Evolutionary conservation across 2,797 vertebrate species (phyloP), one percentile per base, ranked within the genome.

Genomic region (Fistularia tabacaria): DNA sequence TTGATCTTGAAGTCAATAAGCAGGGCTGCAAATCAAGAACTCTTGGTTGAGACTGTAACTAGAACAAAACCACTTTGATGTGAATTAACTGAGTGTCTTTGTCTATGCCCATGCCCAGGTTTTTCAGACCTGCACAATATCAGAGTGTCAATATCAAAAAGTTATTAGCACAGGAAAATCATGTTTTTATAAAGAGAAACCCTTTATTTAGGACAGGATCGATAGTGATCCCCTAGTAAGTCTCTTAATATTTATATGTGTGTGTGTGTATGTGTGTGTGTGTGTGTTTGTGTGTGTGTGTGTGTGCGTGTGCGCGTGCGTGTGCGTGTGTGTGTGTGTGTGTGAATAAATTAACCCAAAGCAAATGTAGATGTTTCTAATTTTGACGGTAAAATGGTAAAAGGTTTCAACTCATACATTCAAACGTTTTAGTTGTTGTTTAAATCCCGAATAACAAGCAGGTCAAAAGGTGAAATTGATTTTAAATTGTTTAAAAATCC

Each of bases 61-160:
- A 76, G 77, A 79, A 81, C 68, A 62, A 67, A 71, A 77, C 64
- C 63, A 50, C 78, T 83, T 76, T 84, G 81, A 85, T 77, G 74
- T 80, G 71, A 82, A 77, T 79, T 80, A 80, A 77, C 64, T 67
- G 60, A 72, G 76, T 48, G 49, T 66, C 64, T 79, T 59, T 70
- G 66, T 74, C 49, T 38, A 64, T 63, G 69, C 48, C 55, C 12
- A 47, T 68, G 63, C 71, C 55, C 59, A 55, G 65, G 64, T 68
- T 60, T 48, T 57, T 71, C 55, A 9, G 37, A 76, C 74, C 73
- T 57, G 73, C 59, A 69, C 73, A 78, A 76, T 77, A 81, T 77
- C 62, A 64, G 62, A 64, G 54, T 49, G 40, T n/a, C n/a, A n/a
- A n/a, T 43, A 60, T 68, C 69, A 41, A 39, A 50, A 64, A 69